Evolutionary conservation across 2,113 vertebrate species (phyloP).

Genomic region (Platichthys stellatus): DNA sequence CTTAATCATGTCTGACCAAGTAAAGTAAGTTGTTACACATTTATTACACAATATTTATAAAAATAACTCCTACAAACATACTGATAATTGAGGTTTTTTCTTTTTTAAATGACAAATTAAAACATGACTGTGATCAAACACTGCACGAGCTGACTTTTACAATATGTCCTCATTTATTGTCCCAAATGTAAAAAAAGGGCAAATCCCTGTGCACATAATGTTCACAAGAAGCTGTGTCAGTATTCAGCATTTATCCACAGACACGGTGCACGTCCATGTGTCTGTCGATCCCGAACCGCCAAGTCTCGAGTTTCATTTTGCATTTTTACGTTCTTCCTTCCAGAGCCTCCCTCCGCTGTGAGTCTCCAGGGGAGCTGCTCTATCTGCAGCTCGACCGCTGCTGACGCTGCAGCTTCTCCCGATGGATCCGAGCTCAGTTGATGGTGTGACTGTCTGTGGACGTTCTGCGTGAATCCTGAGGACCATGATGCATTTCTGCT

Average conservation of each 20-base stretch:
- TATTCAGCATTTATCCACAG: neutral
- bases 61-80: too few relatives aligned
- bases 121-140: conserved; percentile 18
- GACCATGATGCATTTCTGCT: conserved; percentile 11
- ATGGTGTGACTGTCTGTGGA: conserved; percentile 19
- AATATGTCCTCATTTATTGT: neutral
- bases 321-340: conserved; percentile 20
- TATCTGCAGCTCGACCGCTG: conserved; percentile 45
- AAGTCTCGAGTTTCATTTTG: conserved; percentile 24
- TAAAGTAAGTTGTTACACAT: too few relatives aligned
- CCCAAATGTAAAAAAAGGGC: too few relatives aligned
- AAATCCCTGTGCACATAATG: neutral
- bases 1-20: too few relatives aligned
- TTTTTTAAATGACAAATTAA: neutral
- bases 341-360: conserved; percentile 35
- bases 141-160: neutral
- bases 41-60: too few relatives aligned
- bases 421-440: conserved; percentile 26
- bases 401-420: conserved; percentile 48
- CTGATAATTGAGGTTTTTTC: too few relatives aligned
- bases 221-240: neutral
- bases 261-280: neutral
- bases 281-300: neutral
- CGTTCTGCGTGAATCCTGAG: conserved; percentile 21
- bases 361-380: conserved; percentile 42